A percentile compares a stretch with the other conserved stretches of the same genome.
These are phyloP conservation scores for Leptinotarsa texana DNA, from an alignment of 1,140 invertebrate species.

Conservation along the genomic window DNA sequence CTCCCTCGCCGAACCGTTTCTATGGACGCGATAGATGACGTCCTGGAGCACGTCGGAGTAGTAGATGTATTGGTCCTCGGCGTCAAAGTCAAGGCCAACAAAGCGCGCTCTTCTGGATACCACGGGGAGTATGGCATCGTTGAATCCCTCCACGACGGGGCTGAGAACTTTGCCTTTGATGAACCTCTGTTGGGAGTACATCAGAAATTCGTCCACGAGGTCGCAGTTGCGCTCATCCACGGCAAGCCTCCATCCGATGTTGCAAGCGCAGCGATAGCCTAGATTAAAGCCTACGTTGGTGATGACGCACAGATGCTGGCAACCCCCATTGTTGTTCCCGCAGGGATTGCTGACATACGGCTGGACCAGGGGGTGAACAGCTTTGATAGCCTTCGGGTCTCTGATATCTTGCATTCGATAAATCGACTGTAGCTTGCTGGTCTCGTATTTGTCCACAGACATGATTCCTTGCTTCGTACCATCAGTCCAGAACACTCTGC, in stretches of 20 bases:
- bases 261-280: slow-evolving; percentile 92
- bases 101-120: slow-evolving; percentile 90
- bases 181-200: slow-evolving; percentile 96
- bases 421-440: slow-evolving; percentile 75
- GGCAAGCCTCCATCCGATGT: slow-evolving; percentile 83
- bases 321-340: slow-evolving; percentile 85
- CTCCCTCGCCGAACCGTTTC: slow-evolving; percentile 85
- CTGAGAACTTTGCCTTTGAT: slow-evolving; percentile 93
- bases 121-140: slow-evolving; percentile 90
- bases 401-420: slow-evolving; percentile 78
- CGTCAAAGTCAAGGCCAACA: slow-evolving; percentile 96
- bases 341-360: slow-evolving; percentile 84
- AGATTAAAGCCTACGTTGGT: slow-evolving; percentile 79
- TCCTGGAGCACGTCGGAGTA: slow-evolving; percentile 97
- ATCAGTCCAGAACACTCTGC: slow-evolving; percentile 93
- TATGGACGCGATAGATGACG: slow-evolving; percentile 90
- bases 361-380: slow-evolving; percentile 79
- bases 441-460: slow-evolving; percentile 86
- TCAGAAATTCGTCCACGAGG: slow-evolving; percentile 86
- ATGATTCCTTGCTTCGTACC: slow-evolving; percentile 93
- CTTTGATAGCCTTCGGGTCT: slow-evolving; percentile 84
- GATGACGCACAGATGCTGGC: slow-evolving; percentile 94
- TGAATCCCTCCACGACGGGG: slow-evolving; percentile 87
- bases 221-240: slow-evolving; percentile 82
- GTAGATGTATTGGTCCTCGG: slow-evolving; percentile 89